Evolutionary conservation across 2,113 vertebrate species (phyloP).

Genomic region (Tretioscincus oriximinensis): DNA sequence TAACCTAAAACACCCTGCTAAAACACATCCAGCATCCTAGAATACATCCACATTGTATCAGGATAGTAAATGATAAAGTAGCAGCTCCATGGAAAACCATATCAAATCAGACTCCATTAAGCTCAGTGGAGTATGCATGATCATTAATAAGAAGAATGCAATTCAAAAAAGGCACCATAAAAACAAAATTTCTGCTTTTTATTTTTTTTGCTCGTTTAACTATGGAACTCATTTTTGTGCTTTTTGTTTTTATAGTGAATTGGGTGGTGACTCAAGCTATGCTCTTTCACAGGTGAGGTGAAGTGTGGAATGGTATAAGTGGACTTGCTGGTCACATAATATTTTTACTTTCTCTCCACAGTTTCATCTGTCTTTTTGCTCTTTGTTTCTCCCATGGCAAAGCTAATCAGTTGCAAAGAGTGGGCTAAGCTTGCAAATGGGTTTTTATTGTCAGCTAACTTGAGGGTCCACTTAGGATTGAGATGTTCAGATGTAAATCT

Average conservation of each 20-base stretch:
- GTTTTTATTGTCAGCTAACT: background rate
- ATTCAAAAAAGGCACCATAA: background rate
- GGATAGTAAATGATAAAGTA: no score
- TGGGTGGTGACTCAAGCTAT: conserved; percentile 43
- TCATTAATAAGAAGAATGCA: background rate
- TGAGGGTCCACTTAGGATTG: background rate
- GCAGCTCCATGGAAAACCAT: no score
- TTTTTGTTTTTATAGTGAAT: conserved; percentile 55
- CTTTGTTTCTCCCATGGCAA: background rate
- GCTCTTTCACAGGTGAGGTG: conserved; percentile 60
- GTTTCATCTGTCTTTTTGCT: background rate
- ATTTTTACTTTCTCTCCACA: background rate
- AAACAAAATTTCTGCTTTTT: background rate
- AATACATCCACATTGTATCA: no score
- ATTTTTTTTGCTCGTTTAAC: background rate
- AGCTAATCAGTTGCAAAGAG: background rate
- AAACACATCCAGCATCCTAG: no score
- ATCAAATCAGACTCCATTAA: no score
- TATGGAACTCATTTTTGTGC: background rate
- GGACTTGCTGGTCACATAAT: no score
- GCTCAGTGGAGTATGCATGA: no score
- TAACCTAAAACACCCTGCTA: no score
- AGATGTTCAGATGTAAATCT: background rate
- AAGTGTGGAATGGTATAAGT: background rate
- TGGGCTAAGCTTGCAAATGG: background rate